These are phyloP conservation scores for Rhinolophus sinicus DNA, from an alignment of 2,113 vertebrate genomes.

Conservation along the genomic window DNA sequence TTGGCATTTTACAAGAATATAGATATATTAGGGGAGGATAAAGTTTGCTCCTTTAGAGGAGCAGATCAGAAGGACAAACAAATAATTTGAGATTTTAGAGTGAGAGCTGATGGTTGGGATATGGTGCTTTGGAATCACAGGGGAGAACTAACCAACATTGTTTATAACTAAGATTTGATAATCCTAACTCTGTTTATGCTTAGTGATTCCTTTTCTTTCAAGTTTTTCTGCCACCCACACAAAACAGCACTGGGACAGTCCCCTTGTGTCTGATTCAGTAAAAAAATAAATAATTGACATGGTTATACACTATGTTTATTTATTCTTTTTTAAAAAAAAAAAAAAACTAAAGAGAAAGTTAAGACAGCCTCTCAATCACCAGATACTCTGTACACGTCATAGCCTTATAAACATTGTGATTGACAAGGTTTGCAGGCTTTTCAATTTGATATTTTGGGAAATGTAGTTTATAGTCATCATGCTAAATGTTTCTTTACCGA, in stretches of 20 bases:
- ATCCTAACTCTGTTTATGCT: neutral
- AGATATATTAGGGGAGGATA: neutral
- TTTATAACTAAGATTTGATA: neutral
- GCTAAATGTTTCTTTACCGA: neutral
- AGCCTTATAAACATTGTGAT: neutral
- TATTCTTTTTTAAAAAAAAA: neutral
- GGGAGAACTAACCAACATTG: neutral
- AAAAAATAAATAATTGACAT: neutral
- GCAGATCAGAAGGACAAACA: slow-evolving; percentile 9
- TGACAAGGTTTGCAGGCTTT: neutral
- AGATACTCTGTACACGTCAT: neutral
- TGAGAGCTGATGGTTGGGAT: neutral
- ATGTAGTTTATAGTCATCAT: neutral
- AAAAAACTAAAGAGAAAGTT: neutral
- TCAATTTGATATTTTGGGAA: neutral
- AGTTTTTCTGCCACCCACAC: neutral
- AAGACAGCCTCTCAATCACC: neutral
- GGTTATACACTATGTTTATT: neutral
- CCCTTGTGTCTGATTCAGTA: neutral
- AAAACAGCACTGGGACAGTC: neutral
- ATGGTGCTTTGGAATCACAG: neutral
- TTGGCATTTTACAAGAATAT: neutral
- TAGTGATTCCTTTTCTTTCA: neutral
- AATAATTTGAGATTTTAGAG: neutral
- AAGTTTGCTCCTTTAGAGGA: neutral